Evolutionary conservation across 1,140 invertebrate genomes (phyloP).

Genomic region (Heliconius hewitsoni): DNA sequence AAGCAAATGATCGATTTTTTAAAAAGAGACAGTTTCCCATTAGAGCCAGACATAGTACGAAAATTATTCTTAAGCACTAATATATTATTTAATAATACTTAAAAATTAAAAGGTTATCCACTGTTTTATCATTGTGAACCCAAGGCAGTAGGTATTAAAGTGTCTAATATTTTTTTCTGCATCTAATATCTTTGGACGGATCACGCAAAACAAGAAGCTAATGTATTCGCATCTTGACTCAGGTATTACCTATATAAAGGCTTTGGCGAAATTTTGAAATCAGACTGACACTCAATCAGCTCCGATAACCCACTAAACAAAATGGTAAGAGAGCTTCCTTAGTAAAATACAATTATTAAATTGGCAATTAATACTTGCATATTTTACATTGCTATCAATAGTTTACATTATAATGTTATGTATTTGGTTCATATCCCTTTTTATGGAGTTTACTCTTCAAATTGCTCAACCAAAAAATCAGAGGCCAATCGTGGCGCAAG

Average conservation of each 20-base stretch:
- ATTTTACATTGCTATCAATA: no score
- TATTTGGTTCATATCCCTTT: background rate
- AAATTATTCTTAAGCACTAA: background rate
- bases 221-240: constrained; percentile 50
- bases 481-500: no score
- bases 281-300: constrained; percentile 50
- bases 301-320: constrained; percentile 50
- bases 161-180: constrained; percentile 19
- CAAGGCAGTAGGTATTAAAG: constrained; percentile 22
- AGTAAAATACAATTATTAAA: background rate
- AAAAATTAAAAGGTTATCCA: background rate
- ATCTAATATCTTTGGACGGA: constrained; percentile 41
- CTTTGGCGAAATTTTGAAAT: constrained; percentile 35
- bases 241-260: constrained; percentile 59
- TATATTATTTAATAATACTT: background rate
- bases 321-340: constrained; percentile 57
- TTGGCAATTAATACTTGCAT: no score
- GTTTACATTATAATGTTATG: background rate
- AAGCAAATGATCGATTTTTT: no score
- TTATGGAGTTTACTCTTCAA: background rate
- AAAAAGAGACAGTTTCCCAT: background rate
- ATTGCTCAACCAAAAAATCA: background rate
- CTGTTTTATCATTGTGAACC: background rate
- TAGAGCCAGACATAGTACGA: background rate
- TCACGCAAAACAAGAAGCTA: constrained; percentile 49